A percentile compares a stretch with the other conserved stretches of the same genome.
These are phyloP conservation scores for Iphiclides podalirius DNA, from an alignment of 2,888 invertebrate species.

Conservation along the genomic window DNA sequence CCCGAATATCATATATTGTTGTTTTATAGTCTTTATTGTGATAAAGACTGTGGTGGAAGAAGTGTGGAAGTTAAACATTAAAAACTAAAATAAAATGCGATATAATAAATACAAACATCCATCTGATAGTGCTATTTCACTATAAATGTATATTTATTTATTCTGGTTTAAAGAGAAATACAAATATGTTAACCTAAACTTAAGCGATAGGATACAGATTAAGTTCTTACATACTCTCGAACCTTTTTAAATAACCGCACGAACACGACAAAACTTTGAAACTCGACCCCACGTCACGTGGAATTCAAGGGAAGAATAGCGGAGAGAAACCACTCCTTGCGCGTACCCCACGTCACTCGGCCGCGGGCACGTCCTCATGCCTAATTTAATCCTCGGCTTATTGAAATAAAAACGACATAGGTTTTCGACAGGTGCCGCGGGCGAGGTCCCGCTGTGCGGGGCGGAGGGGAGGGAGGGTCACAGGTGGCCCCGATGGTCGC, in stretches of 20 bases:
- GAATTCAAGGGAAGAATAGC: conserved; percentile 39
- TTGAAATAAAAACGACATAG: conserved; percentile 80
- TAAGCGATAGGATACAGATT: too few species aligned
- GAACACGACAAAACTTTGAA: conserved; percentile 14
- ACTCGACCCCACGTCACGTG: conserved; percentile 19
- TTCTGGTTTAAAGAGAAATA: too few species aligned
- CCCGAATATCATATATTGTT: too few species aligned
- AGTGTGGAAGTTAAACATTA: too few species aligned
- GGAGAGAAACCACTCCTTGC: conserved; percentile 45
- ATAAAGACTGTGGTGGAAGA: too few species aligned
- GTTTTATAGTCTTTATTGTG: too few species aligned
- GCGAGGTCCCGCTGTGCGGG: conserved; percentile 46
- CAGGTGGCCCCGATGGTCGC: conserved; percentile 79
- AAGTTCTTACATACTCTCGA: too few species aligned
- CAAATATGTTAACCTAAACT: too few species aligned
- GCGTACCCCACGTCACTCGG: conserved; percentile 32
- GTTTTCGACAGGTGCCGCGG: conserved; percentile 77
- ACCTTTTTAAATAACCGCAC: conserved; percentile 13
- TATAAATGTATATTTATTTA: too few species aligned
- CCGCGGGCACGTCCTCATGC: conserved; percentile 65
- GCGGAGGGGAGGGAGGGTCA: conserved; percentile 58
- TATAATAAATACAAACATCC: too few species aligned
- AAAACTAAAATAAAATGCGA: too few species aligned
- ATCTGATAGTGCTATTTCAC: too few species aligned
- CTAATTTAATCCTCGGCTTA: conserved; percentile 78